Percentiles rank a stretch among this genome's conserved stretches.
Conservation (phyloP, 2,888 invertebrate genomes). For the Eustalomyia histrio region DNA sequence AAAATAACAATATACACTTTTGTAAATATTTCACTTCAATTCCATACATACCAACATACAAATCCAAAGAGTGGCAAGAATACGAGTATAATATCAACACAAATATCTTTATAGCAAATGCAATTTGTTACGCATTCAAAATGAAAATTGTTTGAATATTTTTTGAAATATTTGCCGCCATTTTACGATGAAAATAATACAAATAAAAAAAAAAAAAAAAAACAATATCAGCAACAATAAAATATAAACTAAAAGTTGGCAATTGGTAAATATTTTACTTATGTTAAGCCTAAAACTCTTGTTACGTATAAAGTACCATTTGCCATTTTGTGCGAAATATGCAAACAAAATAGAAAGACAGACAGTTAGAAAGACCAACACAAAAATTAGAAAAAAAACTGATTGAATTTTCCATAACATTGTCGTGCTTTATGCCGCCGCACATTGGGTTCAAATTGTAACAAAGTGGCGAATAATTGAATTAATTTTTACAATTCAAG, state of each 20-base stretch:
- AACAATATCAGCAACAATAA: background rate
- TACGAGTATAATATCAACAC: constrained; percentile 1
- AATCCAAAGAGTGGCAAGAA: background rate
- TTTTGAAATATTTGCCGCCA: constrained; percentile 34
- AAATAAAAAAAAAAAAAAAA: background rate
- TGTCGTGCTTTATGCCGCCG: too few relatives aligned
- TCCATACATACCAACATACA: too few relatives aligned
- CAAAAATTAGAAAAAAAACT: background rate
- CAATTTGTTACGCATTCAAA: constrained; percentile 36
- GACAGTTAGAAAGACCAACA: background rate
- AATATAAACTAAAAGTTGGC: constrained; percentile 23
- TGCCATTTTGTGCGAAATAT: constrained; percentile 35
- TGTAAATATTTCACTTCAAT: background rate
- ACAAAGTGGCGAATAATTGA: too few relatives aligned
- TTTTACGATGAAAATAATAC: background rate
- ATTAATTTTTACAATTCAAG: too few relatives aligned
- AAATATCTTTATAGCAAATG: constrained; percentile 11
- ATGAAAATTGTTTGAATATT: constrained; percentile 15
- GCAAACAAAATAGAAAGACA: constrained; percentile 11
- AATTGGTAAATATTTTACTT: constrained; percentile 16
- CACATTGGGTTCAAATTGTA: too few relatives aligned
- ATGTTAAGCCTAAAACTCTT: constrained; percentile 25
- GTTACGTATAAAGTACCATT: constrained; percentile 2
- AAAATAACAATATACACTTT: constrained; percentile 1
- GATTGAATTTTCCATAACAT: constrained; percentile 12